Percentiles rank a stretch among this genome's conserved stretches.
These are phyloP conservation scores for Eulemur rufifrons DNA, from an alignment of 2,113 vertebrate species.

Conservation along the genomic window DNA sequence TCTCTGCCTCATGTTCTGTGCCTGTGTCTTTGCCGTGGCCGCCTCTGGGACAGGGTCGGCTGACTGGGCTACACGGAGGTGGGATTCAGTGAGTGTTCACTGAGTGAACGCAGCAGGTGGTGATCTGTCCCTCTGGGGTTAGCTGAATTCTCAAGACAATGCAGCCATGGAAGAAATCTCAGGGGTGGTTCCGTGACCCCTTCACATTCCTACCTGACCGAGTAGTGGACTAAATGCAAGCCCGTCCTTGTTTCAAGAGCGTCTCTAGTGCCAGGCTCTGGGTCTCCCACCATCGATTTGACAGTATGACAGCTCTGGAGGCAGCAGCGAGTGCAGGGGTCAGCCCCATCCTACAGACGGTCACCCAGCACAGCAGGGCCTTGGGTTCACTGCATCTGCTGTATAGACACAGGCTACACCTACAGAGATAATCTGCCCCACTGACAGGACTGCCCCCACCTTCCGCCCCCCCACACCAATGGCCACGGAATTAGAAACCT, in stretches of 20 bases:
- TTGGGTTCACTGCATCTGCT: background rate
- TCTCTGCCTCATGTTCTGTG: background rate
- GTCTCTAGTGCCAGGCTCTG: background rate
- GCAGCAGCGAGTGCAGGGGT: background rate
- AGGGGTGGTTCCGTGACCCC: too few species aligned
- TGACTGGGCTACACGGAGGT: background rate
- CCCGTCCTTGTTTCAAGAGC: background rate
- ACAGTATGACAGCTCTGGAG: background rate
- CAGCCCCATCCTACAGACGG: background rate
- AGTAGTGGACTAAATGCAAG: background rate
- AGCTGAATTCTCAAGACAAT: background rate
- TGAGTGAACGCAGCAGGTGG: background rate
- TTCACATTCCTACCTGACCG: background rate
- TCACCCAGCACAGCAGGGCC: background rate
- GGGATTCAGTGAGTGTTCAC: too few species aligned
- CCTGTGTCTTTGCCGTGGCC: background rate
- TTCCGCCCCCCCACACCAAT: background rate
- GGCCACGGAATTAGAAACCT: background rate
- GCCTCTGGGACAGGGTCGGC: background rate
- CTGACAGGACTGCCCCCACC: rapidly evolving
- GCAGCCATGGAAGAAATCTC: background rate
- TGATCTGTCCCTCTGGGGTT: background rate
- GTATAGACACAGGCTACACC: background rate
- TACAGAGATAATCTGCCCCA: background rate
- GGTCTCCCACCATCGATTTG: background rate